These are phyloP conservation scores for Drosophila hydei DNA, from an alignment of 1,140 invertebrate species.

Conservation along the genomic window DNA sequence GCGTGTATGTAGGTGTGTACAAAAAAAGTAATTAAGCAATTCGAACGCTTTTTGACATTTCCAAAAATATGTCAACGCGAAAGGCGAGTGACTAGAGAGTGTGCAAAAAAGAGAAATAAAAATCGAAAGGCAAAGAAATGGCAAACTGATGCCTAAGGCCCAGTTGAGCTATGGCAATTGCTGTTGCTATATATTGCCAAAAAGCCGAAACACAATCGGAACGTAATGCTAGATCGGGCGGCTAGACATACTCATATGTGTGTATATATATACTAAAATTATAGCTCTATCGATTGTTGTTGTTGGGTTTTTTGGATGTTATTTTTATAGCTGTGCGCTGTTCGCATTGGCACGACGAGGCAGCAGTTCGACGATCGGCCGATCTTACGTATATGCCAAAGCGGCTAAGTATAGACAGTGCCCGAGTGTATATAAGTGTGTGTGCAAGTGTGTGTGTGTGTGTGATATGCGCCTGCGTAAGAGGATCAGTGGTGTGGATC, in stretches of 20 bases:
- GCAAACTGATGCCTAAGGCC: slow-evolving; percentile 68
- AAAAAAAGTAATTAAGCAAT: slow-evolving; percentile 79
- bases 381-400: slow-evolving; percentile 65
- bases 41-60: slow-evolving; percentile 75
- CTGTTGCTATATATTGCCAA: slow-evolving; percentile 46
- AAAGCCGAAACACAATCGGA: slow-evolving; percentile 52
- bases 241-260: slow-evolving; percentile 6
- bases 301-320: slow-evolving; percentile 46
- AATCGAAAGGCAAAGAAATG: slow-evolving; percentile 41
- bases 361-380: slow-evolving; percentile 70
- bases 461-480: slow-evolving; percentile 64
- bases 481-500: slow-evolving; percentile 50
- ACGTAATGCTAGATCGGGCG: slow-evolving; percentile 49
- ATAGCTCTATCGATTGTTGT: slow-evolving; percentile 15
- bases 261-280: slow-evolving; percentile 6
- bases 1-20: slow-evolving; percentile 24
- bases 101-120: slow-evolving; percentile 46
- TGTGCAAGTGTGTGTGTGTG: slow-evolving; percentile 15
- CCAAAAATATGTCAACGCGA: slow-evolving; percentile 77
- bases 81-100: slow-evolving; percentile 38
- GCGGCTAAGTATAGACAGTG: slow-evolving; percentile 69
- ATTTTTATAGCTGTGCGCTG: slow-evolving; percentile 65
- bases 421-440: slow-evolving; percentile 10
- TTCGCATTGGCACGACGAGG: slow-evolving; percentile 34
- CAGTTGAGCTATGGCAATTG: slow-evolving; percentile 46